phyloP scores from a whole-genome alignment of 2,888 invertebrate genomes.

The Phortica okadai region DNA sequence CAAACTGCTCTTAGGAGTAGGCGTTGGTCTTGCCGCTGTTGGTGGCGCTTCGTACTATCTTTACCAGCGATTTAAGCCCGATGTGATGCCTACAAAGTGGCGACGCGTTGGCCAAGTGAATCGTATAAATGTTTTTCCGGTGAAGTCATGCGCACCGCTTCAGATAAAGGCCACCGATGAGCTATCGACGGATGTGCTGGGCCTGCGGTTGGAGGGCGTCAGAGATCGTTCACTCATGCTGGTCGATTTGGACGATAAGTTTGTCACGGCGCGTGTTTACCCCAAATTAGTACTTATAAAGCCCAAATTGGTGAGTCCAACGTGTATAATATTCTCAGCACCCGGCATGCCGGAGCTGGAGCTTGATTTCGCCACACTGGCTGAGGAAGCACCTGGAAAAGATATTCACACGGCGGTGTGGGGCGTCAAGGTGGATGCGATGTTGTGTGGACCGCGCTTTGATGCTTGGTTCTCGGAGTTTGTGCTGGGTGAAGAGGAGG shows the following conservation, averaged over 20 bases:
- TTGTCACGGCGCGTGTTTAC: slow-evolving; percentile 71
- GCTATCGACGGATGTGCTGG: slow-evolving; percentile 67
- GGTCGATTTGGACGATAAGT: slow-evolving; percentile 63
- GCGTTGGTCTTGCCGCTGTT: slow-evolving; percentile 56
- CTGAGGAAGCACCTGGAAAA: slow-evolving; percentile 54
- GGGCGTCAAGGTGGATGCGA: slow-evolving; percentile 79
- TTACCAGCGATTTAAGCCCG: slow-evolving; percentile 61
- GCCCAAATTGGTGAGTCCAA: slow-evolving; percentile 63
- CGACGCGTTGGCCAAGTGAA: slow-evolving; percentile 67
- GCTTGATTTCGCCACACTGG: slow-evolving; percentile 74
- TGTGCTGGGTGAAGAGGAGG: slow-evolving; percentile 76
- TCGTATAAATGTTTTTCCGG: slow-evolving; percentile 67
- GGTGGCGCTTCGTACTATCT: slow-evolving; percentile 62
- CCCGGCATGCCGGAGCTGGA: slow-evolving; percentile 79
- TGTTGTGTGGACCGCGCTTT: slow-evolving; percentile 85
- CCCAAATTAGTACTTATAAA: slow-evolving; percentile 68
- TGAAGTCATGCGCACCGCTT: slow-evolving; percentile 71
- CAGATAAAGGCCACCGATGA: slow-evolving; percentile 46
- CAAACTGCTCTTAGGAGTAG: slow-evolving; percentile 51
- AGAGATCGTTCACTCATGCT: slow-evolving; percentile 73
- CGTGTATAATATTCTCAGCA: slow-evolving; percentile 79
- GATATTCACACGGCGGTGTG: slow-evolving; percentile 78
- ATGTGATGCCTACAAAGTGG: slow-evolving; percentile 71
- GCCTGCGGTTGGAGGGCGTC: slow-evolving; percentile 60
- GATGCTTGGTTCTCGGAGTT: slow-evolving; percentile 84